phyloP scores from a whole-genome alignment of 2,797 vertebrate species.

The Gambelia wislizenii region DNA sequence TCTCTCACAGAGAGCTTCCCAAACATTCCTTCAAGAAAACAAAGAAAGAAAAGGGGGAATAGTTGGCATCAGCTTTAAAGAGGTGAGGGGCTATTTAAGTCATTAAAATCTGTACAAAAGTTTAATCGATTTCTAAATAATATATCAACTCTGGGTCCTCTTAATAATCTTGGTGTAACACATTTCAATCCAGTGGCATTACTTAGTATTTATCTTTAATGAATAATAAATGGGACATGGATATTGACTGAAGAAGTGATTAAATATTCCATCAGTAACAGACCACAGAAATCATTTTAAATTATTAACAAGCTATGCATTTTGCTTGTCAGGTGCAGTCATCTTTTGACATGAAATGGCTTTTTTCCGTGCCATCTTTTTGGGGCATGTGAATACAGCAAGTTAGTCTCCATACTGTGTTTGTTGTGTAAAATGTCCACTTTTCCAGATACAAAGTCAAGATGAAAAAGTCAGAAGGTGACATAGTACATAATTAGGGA shows the following conservation, averaged over 20 bases:
- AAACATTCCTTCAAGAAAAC: slow-evolving; percentile 55
- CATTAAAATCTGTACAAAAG: slow-evolving; percentile 71
- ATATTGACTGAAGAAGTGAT: slow-evolving; percentile 82
- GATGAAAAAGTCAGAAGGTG: background rate
- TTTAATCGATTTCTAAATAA: slow-evolving; percentile 81
- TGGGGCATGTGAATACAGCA: slow-evolving; percentile 58
- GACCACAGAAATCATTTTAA: slow-evolving; percentile 80
- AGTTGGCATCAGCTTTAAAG: slow-evolving; percentile 60
- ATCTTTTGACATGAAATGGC: slow-evolving; percentile 69
- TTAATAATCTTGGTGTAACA: slow-evolving; percentile 75
- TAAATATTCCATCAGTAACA: slow-evolving; percentile 84
- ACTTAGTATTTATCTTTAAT: slow-evolving; percentile 83
- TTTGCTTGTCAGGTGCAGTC: slow-evolving; percentile 74
- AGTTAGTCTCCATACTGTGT: slow-evolving; percentile 35
- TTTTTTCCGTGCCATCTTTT: slow-evolving; percentile 70
- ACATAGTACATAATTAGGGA: background rate
- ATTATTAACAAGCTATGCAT: slow-evolving; percentile 82
- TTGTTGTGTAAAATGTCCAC: background rate
- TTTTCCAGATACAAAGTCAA: background rate
- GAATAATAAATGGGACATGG: slow-evolving; percentile 82
- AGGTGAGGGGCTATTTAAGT: slow-evolving; percentile 64
- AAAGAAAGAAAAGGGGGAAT: background rate
- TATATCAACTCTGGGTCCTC: slow-evolving; percentile 75
- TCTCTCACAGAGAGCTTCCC: slow-evolving; percentile 26
- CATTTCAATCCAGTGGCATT: slow-evolving; percentile 76